Evolutionary conservation across 2,113 vertebrate genomes (phyloP), one percentile per base, ranked within the genome.

Genomic region (Narcine bancroftii): DNA sequence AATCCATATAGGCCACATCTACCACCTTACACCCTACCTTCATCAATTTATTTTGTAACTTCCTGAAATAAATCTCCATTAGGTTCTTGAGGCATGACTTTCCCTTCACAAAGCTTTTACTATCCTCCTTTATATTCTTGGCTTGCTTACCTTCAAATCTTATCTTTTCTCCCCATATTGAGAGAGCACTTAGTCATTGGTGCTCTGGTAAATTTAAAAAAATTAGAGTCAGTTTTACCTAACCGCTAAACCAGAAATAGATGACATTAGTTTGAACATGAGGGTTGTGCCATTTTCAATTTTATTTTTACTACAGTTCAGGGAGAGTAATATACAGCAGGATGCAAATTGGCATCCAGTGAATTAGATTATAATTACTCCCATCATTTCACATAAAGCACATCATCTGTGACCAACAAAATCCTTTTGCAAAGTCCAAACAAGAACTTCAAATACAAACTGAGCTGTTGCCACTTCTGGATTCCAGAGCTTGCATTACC

Each of bases 351-450:
- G 50, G 33, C 15, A 36, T 36, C 53, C n/a, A 5, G 81, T 60
- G 53, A 60, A 56, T 87, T 60, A 36, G 33, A 19, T 60, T 87
- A 87, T 36, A 87, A 87, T 87, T 36, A 21, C 53, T 63, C 56
- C n/a, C 81, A 9, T 36, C 11, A 85, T 85, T 56, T 60, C 50
- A 56, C 50, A 89, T 29, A 42, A 89, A 65, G 36, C 50, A 1
- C 21, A 66, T 29, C 39, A 91, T 69, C 36, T 69, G 69, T 17
- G 11, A 69, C 42, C 42, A 24, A 66, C 45, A 47, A 91, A 26
- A 69, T 91, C 39, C 39, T 91, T 89, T 65, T 65, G 56, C 29
- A 66, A 91, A 47, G 45, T 91, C 65, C 65, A 91, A 91, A n/a
- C 65, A 91, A 29, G 89, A 63, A 60, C 42, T 69, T 91, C 63